Conservation (phyloP, 2,888 invertebrate species). For the Drosophila neotestacea region DNA sequence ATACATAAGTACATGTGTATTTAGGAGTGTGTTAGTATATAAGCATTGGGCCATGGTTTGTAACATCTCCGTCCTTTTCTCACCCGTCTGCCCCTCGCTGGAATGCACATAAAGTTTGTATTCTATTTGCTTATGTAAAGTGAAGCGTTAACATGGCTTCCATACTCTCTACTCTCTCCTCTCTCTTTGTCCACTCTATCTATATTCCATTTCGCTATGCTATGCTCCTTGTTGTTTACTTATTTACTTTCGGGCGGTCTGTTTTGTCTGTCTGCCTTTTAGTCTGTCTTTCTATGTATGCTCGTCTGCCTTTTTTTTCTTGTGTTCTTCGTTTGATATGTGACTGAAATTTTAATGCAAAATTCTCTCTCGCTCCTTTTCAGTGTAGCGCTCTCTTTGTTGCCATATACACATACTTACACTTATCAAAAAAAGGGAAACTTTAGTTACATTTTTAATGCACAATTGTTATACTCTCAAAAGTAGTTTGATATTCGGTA, state of each 20-base stretch:
- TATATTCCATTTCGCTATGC: not conserved
- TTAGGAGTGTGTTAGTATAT: conserved; percentile 11
- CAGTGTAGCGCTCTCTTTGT: conserved; percentile 48
- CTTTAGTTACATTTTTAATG: no score
- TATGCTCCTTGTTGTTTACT: conserved; percentile 63
- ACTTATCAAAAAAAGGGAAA: not conserved
- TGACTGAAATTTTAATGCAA: conserved; percentile 78
- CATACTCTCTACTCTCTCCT: not conserved
- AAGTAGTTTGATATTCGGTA: no score
- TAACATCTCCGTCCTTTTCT: conserved; percentile 53
- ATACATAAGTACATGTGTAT: conserved; percentile 8
- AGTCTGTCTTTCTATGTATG: conserved; percentile 44
- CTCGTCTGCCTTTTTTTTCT: conserved; percentile 36
- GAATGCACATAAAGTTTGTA: conserved; percentile 49
- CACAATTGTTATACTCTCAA: no score
- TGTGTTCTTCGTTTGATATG: conserved; percentile 65
- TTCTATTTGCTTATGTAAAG: conserved; percentile 76
- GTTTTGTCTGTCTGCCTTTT: conserved; percentile 41
- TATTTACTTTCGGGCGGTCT: conserved; percentile 68
- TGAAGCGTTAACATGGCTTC: conserved; percentile 52
- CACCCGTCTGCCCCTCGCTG: conserved; percentile 37
- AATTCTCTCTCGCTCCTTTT: conserved; percentile 37
- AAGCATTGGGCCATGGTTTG: conserved; percentile 15
- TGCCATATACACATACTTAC: conserved; percentile 5
- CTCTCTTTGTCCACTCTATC: conserved; percentile 19